Conservation (phyloP, 2,113 vertebrate genomes). For the Sisor rabdophorus region DNA sequence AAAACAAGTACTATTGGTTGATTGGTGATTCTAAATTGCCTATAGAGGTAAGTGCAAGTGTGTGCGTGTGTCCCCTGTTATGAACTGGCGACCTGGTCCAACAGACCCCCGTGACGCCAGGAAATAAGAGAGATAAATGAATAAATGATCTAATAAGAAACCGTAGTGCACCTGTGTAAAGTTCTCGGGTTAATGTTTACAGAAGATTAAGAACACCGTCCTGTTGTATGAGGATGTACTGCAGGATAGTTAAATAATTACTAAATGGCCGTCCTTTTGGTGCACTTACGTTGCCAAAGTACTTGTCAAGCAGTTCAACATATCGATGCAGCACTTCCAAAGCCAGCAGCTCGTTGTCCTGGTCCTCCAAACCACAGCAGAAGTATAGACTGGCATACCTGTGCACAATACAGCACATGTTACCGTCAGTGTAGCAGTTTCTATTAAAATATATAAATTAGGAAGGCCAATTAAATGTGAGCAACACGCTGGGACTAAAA, state of each 20-base stretch:
- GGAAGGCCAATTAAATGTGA: background rate
- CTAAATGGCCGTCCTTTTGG: too few species aligned
- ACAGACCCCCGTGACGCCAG: too few species aligned
- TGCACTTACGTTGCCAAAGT: constrained; percentile 90
- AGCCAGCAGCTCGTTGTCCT: constrained; percentile 92
- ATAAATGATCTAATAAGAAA: too few species aligned
- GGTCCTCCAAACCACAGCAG: constrained; percentile 88
- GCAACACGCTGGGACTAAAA: background rate
- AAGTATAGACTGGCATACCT: constrained; percentile 98
- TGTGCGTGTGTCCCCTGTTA: too few species aligned
- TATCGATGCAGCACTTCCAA: constrained; percentile 94
- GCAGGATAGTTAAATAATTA: background rate
- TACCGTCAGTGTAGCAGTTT: background rate
- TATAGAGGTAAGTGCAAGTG: too few species aligned
- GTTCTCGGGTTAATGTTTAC: background rate
- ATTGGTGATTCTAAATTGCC: too few species aligned
- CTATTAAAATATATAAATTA: background rate
- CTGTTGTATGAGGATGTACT: background rate
- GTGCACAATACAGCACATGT: constrained; percentile 25
- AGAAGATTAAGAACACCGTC: too few species aligned
- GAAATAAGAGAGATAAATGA: too few species aligned
- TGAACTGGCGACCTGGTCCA: too few species aligned
- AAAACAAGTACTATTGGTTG: too few species aligned
- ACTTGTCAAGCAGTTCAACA: constrained; percentile 94
- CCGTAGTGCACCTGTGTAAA: background rate